Conservation (phyloP, 2,113 vertebrate species). For the Amphiprion ocellaris region DNA sequence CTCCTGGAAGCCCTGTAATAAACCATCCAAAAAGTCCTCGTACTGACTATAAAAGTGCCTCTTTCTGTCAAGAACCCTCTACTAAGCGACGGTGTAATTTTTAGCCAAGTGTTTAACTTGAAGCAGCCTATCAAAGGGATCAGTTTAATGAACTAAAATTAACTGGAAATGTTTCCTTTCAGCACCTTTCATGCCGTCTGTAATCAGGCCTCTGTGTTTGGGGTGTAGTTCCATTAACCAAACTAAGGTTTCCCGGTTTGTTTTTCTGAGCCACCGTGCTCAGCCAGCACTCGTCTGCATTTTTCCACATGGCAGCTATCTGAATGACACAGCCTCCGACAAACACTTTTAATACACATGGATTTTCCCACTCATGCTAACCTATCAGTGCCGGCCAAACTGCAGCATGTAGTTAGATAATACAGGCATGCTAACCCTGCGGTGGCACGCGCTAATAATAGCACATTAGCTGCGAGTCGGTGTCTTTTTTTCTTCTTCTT, state of each 20-base stretch:
- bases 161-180: conserved; percentile 47
- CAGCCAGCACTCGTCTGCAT: conserved; percentile 55
- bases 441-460: conserved; percentile 80
- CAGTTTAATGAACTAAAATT: conserved; percentile 43
- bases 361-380: conserved; percentile 78
- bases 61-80: neutral
- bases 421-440: conserved; percentile 72
- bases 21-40: conserved; percentile 15
- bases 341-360: conserved; percentile 76
- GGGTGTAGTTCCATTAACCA: conserved; percentile 34
- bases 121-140: conserved; percentile 24
- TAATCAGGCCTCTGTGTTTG: conserved; percentile 52
- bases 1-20: conserved; percentile 5
- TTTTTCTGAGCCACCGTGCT: conserved; percentile 39
- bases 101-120: conserved; percentile 29
- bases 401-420: conserved; percentile 82
- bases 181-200: conserved; percentile 11
- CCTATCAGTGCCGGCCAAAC: conserved; percentile 76
- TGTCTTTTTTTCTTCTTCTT: neutral
- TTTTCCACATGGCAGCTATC: conserved; percentile 73
- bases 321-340: conserved; percentile 76
- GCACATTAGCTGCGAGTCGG: conserved; percentile 60
- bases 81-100: neutral
- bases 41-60: neutral
- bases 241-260: conserved; percentile 29